phyloP scores from a whole-genome alignment of 2,888 invertebrate genomes.

The Gisinianus flammeolus region DNA sequence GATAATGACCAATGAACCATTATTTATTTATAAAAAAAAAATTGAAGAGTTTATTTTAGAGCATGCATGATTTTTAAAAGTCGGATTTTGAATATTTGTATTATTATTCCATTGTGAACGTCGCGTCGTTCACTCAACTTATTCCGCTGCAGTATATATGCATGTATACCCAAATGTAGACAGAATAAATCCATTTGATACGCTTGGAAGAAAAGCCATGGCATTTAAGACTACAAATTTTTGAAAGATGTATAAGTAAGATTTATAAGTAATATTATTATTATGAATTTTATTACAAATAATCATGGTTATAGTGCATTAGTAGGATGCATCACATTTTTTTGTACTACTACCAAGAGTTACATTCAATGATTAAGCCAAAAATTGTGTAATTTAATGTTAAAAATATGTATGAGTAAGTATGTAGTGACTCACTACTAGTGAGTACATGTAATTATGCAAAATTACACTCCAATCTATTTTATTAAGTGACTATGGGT shows the following conservation, averaged over 20 bases:
- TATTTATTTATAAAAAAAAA: background rate
- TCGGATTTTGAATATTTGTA: no score
- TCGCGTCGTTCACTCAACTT: no score
- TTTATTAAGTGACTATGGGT: no score
- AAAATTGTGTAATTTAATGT: background rate
- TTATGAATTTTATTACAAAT: background rate
- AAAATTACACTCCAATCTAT: no score
- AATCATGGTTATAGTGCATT: background rate
- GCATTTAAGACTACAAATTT: slow-evolving; percentile 24
- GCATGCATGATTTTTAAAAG: background rate
- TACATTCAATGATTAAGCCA: background rate
- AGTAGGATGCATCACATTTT: background rate
- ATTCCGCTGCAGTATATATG: background rate
- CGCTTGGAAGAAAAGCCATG: slow-evolving; percentile 2
- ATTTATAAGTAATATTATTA: background rate
- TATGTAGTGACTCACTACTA: no score
- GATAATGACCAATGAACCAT: background rate
- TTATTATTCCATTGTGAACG: no score
- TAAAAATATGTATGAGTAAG: no score
- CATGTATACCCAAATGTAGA: background rate
- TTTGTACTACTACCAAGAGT: background rate
- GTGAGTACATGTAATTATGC: no score
- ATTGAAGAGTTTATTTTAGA: background rate
- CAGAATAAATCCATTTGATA: background rate
- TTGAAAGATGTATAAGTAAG: background rate